Base-by-base conservation (phyloP, 2,113 vertebrate species). In the Reinhardtius hippoglossoides region DNA sequence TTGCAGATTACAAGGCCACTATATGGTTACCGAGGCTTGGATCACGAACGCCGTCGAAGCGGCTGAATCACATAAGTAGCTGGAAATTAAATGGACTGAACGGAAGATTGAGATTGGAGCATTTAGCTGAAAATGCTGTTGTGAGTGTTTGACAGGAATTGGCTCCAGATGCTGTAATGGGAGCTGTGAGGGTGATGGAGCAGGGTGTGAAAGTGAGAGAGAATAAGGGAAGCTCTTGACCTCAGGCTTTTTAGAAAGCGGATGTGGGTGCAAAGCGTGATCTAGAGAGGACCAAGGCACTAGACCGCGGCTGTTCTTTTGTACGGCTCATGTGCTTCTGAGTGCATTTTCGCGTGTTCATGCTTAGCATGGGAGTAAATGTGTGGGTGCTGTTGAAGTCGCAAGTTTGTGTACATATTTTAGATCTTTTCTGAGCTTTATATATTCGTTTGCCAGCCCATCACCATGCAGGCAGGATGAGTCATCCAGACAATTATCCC, bases 141-240 rank as follows among this genome's bases (percentile, higher is more conserved):
- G 21, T 21, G 65, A 56, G 59, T 71, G 13, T 83, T 69, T 74
- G 48, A 76, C 62, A 54, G 48, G 52, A 87, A 67, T 78, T 81
- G 74, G 76, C 69, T 83, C 69, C 70, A 83, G 70, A 76, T n/a
- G 2, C 59, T 42, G 56, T 71, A 77, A 78, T 73, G 67, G 80
- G 68, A 82, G 72, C 65, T 35, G 65, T 63, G 61, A 5, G 44
- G 13, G 40, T 18, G 82, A 78, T n/a, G 50, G 80, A 75, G 74
- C 74, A 65, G 42, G 63, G 79, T 92, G 92, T 91, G 93, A 94
- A 93, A 93, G 92, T 93, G 92, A 89, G 85, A 93, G 78, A 86
- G 78, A 88, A 90, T 83, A 87, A 68, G 75, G 89, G 92, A 93
- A 94, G 93, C 91, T 84, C 46, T 85, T 90, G 88, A 89, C 90